A percentile compares a stretch with the other conserved stretches of the same genome.
Evolutionary conservation across 2,113 vertebrate genomes (phyloP).

Genomic region (Paradisaea rubra): DNA sequence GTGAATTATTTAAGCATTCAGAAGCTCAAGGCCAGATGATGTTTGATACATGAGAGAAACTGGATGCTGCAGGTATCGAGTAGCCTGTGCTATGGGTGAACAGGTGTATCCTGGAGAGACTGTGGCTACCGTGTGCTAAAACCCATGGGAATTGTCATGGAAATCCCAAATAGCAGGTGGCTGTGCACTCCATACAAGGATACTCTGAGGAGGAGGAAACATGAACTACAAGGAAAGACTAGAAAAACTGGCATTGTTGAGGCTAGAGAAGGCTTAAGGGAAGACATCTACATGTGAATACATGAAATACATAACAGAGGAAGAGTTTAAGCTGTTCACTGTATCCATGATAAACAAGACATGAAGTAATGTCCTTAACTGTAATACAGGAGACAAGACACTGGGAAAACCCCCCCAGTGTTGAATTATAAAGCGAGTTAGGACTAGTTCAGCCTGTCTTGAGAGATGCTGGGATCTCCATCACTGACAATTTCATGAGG

Average conservation of each 20-base stretch:
- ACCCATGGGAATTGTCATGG: neutral
- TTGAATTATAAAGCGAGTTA: neutral
- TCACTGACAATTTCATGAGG: neutral
- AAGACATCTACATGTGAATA: neutral
- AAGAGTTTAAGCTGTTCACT: neutral
- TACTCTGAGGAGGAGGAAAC: neutral
- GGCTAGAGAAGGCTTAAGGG: neutral
- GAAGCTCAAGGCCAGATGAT: neutral
- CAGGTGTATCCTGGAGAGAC: neutral
- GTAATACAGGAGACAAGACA: neutral
- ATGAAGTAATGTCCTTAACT: neutral
- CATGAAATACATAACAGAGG: neutral
- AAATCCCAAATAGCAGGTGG: neutral
- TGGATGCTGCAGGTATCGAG: neutral
- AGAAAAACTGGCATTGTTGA: neutral
- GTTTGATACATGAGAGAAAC: neutral
- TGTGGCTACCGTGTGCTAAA: neutral
- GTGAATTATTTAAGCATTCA: neutral
- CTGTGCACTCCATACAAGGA: neutral
- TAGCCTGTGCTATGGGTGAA: neutral
- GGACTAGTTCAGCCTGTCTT: neutral
- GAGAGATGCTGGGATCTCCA: neutral
- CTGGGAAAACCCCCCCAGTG: accelerated
- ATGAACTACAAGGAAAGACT: neutral
- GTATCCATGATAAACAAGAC: neutral